Conservation (phyloP, 2,888 invertebrate genomes). For the Torymus aiolomorphi region DNA sequence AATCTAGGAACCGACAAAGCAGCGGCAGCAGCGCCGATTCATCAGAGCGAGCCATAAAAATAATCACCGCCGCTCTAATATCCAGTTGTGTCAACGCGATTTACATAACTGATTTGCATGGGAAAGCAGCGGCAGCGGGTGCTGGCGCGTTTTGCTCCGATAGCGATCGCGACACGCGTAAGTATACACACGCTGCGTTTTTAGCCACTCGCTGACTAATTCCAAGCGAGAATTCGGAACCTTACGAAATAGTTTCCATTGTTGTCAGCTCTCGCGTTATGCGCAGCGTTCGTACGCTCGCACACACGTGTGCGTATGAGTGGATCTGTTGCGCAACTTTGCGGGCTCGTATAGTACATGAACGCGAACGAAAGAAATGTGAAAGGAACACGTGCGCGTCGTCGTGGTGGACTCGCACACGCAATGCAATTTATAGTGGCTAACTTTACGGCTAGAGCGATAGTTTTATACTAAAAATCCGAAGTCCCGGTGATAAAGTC, state of each 20-base stretch:
- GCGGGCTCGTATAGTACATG: not conserved
- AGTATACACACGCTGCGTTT: not conserved
- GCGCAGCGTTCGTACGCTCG: not conserved
- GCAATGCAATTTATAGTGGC: not conserved
- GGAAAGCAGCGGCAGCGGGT: not conserved
- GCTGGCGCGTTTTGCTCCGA: not conserved
- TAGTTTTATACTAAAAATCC: too few species aligned
- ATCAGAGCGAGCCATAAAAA: too few species aligned
- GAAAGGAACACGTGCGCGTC: slow-evolving; percentile 19
- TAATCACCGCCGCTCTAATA: too few species aligned
- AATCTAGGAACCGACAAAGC: too few species aligned
- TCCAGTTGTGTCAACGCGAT: not conserved
- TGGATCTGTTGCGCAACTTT: slow-evolving; percentile 7
- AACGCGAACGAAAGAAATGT: slow-evolving; percentile 27
- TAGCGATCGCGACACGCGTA: slow-evolving; percentile 5
- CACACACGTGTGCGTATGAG: not conserved
- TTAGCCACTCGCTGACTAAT: not conserved
- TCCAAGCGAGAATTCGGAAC: slow-evolving; percentile 15
- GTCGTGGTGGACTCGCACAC: not conserved
- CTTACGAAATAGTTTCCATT: slow-evolving; percentile 32
- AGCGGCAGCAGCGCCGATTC: too few species aligned
- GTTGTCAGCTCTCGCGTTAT: slow-evolving; percentile 21
- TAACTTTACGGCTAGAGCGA: too few species aligned
- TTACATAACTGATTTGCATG: slow-evolving; percentile 25
- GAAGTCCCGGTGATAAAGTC: too few species aligned